These are phyloP conservation scores for Scomber colias DNA, from an alignment of 2,113 vertebrate species.

Conservation along the genomic window DNA sequence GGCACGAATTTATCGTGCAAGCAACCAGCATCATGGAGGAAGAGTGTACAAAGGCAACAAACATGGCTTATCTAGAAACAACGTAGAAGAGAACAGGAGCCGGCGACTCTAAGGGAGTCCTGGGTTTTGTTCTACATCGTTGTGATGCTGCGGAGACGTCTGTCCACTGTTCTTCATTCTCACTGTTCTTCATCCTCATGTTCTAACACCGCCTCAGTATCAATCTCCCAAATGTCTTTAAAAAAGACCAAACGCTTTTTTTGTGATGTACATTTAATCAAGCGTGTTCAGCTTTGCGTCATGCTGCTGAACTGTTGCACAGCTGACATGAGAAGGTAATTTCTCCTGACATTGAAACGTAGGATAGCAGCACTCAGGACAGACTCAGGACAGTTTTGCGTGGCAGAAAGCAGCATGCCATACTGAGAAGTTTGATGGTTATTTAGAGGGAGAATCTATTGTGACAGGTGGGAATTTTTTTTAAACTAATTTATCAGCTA, in stretches of 20 bases:
- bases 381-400: too few species aligned
- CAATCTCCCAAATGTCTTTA: not conserved
- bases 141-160: constrained; percentile 50
- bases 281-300: not conserved
- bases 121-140: constrained; percentile 60
- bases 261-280: not conserved
- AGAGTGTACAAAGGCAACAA: not conserved
- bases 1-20: not conserved
- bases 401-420: too few species aligned
- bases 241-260: not conserved
- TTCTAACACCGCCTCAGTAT: constrained; percentile 17
- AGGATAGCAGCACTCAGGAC: too few species aligned
- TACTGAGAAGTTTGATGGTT: too few species aligned
- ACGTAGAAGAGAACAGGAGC: constrained; percentile 42
- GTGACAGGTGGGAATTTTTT: too few species aligned
- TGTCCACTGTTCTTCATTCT: constrained; percentile 31
- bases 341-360: too few species aligned
- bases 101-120: constrained; percentile 48
- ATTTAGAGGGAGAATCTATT: too few species aligned
- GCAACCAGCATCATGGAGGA: not conserved
- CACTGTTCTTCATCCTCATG: constrained; percentile 13
- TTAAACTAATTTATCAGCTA: too few species aligned
- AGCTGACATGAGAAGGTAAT: too few species aligned
- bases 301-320: not conserved
- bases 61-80: not conserved